Conservation (phyloP, 2,888 invertebrate species). For the Argynnis bischoffii region DNA sequence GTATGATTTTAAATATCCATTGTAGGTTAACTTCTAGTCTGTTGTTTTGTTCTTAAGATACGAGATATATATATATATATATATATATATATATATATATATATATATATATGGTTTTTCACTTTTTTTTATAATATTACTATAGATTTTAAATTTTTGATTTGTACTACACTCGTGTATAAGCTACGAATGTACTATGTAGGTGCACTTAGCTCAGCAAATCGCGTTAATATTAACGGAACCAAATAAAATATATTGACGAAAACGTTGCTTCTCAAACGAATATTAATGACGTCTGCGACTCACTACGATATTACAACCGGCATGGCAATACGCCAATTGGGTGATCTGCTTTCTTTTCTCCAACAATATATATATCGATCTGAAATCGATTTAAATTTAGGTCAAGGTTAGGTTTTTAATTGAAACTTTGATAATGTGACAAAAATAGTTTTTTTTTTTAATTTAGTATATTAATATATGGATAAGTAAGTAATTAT, state of each 20-base stretch:
- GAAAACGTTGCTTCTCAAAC: conserved; percentile 43
- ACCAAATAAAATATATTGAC: conserved; percentile 36
- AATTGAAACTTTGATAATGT: conserved; percentile 4
- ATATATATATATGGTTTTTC: too few relatives aligned
- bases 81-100: too few relatives aligned
- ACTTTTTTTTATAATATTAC: neutral
- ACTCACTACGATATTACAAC: conserved; percentile 53
- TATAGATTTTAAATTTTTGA: neutral
- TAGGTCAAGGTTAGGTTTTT: conserved; percentile 31
- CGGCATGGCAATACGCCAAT: conserved; percentile 60
- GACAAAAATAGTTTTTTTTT: too few relatives aligned
- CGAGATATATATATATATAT: too few relatives aligned
- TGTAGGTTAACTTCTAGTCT: too few relatives aligned
- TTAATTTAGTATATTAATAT: too few relatives aligned
- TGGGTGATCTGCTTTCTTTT: conserved; percentile 48
- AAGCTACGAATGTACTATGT: neutral
- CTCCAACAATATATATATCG: conserved; percentile 32
- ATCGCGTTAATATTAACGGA: conserved; percentile 10
- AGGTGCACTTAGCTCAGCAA: neutral
- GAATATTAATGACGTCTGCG: conserved; percentile 61
- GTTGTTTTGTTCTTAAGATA: too few relatives aligned
- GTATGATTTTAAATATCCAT: too few relatives aligned
- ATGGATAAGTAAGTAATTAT: too few relatives aligned
- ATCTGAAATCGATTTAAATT: conserved; percentile 38
- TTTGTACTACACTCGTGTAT: neutral